Percentiles rank a stretch among this genome's conserved stretches.
phyloP scores from a whole-genome alignment of 2,113 vertebrate genomes.

The Echinops telfairi region DNA sequence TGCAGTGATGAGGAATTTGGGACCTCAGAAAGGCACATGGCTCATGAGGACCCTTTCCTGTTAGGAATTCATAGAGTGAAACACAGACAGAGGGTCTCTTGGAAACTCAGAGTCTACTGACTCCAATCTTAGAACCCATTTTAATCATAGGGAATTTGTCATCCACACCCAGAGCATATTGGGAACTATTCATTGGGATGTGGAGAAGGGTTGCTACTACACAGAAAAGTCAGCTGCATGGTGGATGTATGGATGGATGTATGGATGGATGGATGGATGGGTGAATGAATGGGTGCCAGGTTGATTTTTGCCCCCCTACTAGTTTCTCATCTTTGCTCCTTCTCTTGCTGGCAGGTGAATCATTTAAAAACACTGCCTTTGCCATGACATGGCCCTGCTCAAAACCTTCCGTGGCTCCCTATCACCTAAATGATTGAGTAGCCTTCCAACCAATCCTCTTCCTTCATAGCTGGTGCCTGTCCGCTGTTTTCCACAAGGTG shows the following conservation, averaged over 20 bases:
- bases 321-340: not conserved
- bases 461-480: not conserved
- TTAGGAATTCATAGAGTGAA: constrained; percentile 9
- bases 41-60: constrained; percentile 30
- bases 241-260: not conserved
- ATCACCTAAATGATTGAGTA: not conserved
- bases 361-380: constrained; percentile 6
- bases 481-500: not conserved
- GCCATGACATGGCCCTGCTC: not conserved
- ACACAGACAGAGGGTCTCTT: not conserved
- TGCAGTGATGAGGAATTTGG: constrained; percentile 18
- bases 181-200: not conserved
- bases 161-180: not conserved
- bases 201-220: not conserved
- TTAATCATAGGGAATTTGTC: constrained; percentile 24
- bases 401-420: not conserved
- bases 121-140: not conserved
- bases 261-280: not conserved
- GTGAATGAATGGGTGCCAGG: not conserved
- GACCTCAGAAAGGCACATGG: constrained; percentile 31
- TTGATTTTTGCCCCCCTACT: not conserved
- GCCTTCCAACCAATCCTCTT: not conserved
- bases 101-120: not conserved
- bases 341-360: not conserved
- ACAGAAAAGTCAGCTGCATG: not conserved